Percentiles rank a stretch among this genome's conserved stretches.
Evolutionary conservation across 2,797 vertebrate genomes (phyloP).

Genomic region (Otus scops): DNA sequence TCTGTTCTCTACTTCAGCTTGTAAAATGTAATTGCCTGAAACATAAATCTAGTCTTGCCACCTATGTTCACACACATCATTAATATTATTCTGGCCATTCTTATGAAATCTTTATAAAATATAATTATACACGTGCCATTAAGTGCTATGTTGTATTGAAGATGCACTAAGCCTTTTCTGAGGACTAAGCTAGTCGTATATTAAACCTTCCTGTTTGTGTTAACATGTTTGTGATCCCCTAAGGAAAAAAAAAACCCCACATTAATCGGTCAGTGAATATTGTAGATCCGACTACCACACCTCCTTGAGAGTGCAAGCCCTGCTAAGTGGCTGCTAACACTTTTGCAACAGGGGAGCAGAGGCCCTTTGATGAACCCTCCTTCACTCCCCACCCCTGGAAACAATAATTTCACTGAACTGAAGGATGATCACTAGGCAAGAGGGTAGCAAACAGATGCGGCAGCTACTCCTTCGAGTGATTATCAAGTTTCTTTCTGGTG

Average conservation of each 20-base stretch:
- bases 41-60: slow-evolving; percentile 57
- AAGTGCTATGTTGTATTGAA: not conserved
- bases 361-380: not conserved
- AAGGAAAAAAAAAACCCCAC: not conserved
- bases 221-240: not conserved
- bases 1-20: slow-evolving; percentile 36
- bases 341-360: not conserved
- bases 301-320: not conserved
- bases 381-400: not conserved
- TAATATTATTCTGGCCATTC: slow-evolving; percentile 35
- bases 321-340: not conserved
- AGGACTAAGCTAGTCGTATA: not conserved
- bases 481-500: not conserved
- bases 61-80: slow-evolving; percentile 39
- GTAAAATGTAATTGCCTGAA: slow-evolving; percentile 63
- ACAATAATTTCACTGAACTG: not conserved
- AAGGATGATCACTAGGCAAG: not conserved
- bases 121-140: not conserved
- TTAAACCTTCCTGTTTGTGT: not conserved
- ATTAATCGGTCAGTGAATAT: not conserved
- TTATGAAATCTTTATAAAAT: slow-evolving; percentile 59
- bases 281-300: not conserved
- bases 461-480: not conserved
- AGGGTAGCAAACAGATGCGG: not conserved
- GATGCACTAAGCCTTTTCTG: not conserved